Conservation (phyloP, 2,797 vertebrate species). For the Poecile montanus region DNA sequence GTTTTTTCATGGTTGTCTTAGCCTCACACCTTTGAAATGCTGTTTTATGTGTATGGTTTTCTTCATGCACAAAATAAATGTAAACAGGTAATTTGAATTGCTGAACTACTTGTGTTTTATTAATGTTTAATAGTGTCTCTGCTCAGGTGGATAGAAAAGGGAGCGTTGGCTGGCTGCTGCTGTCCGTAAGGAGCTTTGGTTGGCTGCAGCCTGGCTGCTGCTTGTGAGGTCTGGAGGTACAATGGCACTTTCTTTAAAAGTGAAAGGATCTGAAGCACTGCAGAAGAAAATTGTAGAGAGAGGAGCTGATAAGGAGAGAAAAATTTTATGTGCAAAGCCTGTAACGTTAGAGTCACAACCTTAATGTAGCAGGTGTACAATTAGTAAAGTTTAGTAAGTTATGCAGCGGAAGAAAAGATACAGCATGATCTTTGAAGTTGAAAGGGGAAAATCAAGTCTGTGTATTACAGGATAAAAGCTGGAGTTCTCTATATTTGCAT, state of each 20-base stretch:
- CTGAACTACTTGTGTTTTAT: constrained; percentile 48
- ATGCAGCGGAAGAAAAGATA: not conserved
- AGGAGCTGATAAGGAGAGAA: not conserved
- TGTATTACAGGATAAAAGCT: not conserved
- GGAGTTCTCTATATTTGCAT: not conserved
- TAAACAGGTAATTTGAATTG: constrained; percentile 45
- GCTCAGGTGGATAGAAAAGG: constrained; percentile 63
- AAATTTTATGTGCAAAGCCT: not conserved
- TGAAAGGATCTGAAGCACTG: constrained; percentile 31
- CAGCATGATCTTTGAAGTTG: not conserved
- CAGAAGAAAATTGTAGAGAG: not conserved
- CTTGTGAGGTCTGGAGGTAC: constrained; percentile 58
- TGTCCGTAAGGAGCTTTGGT: constrained; percentile 53
- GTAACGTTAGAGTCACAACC: not conserved
- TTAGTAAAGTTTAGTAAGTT: not conserved
- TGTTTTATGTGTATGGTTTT: not conserved
- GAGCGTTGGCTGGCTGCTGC: constrained; percentile 58
- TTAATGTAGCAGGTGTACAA: not conserved
- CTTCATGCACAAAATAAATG: constrained; percentile 11
- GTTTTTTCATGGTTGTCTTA: not conserved
- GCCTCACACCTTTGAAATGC: not conserved
- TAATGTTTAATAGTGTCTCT: constrained; percentile 60
- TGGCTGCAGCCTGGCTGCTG: constrained; percentile 59
- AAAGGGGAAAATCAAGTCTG: not conserved
- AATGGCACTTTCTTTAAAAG: constrained; percentile 49